Evolutionary conservation across 1,140 invertebrate species (phyloP), one percentile per base, ranked within the genome.

Genomic region (Arctopsyche grandis): DNA sequence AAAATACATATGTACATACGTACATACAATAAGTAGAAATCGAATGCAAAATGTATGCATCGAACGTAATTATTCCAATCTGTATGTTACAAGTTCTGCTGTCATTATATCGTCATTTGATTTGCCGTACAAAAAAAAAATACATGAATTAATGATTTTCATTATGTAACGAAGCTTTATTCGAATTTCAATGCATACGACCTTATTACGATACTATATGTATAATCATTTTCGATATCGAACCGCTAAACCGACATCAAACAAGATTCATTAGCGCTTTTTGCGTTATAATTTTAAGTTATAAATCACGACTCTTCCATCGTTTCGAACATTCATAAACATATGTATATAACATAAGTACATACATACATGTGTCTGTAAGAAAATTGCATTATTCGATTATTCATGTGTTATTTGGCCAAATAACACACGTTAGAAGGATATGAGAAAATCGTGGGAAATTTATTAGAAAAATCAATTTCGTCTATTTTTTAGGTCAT

Each of bases 211-310:
- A 21, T 19, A 60, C 21, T 60, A 60, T n/a, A n/a, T n/a, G n/a
- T n/a, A n/a, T 60, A 60, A 60, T 60, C 21, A 60, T 60, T 16
- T 60, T 21, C 16, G 21, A 60, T 60, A 60, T 60, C 56, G 56
- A 60, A 60, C n/a, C 16, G 56, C 56, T 60, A 60, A 60, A 60
- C 21, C 56, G 5, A 60, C 56, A 19, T 60, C 56, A 66, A 66
- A 22, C 63, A 66, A 21, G 63, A 22, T 66, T 66, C 63, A n/a
- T 66, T 66, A 66, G n/a, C 63, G 24, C 63, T 52, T 52, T 52
- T 52, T 52, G 12, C 10, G 58, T 10, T 21, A 60, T 12, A 26
- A 66, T 26, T 12, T 29, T 26, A 26, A 66, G 9, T 66, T 10
- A 66, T 66, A 66, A 66, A 66, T 66, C 63, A 66, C 63, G 63